Percentiles rank a stretch among this genome's conserved stretches.
phyloP scores from a whole-genome alignment of 2,888 invertebrate species.

The Drosophila anomalata region DNA sequence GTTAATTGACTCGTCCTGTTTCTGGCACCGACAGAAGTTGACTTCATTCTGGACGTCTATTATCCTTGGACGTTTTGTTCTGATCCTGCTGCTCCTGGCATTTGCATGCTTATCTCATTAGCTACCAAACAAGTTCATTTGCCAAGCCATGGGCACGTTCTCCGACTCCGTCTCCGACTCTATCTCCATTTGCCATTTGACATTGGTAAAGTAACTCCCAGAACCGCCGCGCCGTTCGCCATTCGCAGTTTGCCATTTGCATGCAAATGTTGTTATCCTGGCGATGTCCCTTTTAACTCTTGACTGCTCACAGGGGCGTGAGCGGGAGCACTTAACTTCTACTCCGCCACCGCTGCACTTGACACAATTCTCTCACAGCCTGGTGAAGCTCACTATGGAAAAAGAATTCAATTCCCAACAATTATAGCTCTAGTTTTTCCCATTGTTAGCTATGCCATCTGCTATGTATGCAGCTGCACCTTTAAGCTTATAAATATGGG shows the following conservation, averaged over 20 bases:
- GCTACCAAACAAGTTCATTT: slow-evolving; percentile 74
- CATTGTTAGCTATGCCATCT: slow-evolving; percentile 10
- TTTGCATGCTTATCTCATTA: slow-evolving; percentile 74
- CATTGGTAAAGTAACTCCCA: slow-evolving; percentile 54
- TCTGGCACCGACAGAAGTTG: slow-evolving; percentile 30
- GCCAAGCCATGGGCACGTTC: slow-evolving; percentile 55
- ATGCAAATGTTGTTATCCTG: slow-evolving; percentile 61
- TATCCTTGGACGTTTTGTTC: slow-evolving; percentile 11
- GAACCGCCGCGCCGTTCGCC: slow-evolving; percentile 5
- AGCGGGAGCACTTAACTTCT: slow-evolving; percentile 17
- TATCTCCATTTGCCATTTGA: slow-evolving; percentile 35
- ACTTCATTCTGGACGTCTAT: slow-evolving; percentile 17
- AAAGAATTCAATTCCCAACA: slow-evolving; percentile 31
- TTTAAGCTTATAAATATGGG: slow-evolving; percentile 30
- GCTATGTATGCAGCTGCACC: slow-evolving; percentile 19
- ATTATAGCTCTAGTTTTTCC: slow-evolving; percentile 32
- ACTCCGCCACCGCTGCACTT: slow-evolving; percentile 30
- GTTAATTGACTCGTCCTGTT: slow-evolving; percentile 60
- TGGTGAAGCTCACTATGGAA: slow-evolving; percentile 9
- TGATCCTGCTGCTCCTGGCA: slow-evolving; percentile 27
- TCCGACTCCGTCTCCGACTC: slow-evolving; percentile 22
- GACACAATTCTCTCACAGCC: slow-evolving; percentile 24
- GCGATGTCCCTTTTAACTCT: slow-evolving; percentile 47
- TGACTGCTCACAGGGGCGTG: slow-evolving; percentile 48
- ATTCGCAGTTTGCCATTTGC: slow-evolving; percentile 52